Evolutionary conservation across 2,888 invertebrate species (phyloP).

Genomic region (Drosophila demipolita): DNA sequence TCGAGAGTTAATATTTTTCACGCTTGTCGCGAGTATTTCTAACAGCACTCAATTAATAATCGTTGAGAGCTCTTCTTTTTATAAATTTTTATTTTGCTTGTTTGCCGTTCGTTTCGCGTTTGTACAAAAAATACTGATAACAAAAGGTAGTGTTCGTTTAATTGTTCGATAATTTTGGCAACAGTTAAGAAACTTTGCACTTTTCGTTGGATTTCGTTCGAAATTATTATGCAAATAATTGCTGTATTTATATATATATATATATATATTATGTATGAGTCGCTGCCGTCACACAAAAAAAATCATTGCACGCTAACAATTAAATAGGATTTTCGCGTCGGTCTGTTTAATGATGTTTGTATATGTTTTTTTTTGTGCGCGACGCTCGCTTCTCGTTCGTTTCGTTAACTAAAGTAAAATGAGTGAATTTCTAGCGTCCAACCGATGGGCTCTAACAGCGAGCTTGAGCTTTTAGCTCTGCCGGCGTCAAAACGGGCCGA

Average conservation of each 20-base stretch:
- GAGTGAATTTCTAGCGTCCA: slow-evolving; percentile 57
- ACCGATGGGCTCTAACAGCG: slow-evolving; percentile 7
- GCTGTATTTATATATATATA: slow-evolving; percentile 2
- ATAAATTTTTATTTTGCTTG: slow-evolving; percentile 1
- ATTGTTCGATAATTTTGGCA: slow-evolving; percentile 68
- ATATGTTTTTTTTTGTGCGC: slow-evolving; percentile 51
- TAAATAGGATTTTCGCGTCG: slow-evolving; percentile 37
- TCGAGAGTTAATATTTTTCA: slow-evolving; percentile 51
- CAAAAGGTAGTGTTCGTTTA: slow-evolving; percentile 68
- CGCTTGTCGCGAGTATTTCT: slow-evolving; percentile 35
- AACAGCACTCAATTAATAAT: slow-evolving; percentile 33
- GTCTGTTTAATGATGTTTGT: slow-evolving; percentile 37
- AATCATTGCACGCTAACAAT: slow-evolving; percentile 38
- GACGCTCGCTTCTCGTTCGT: slow-evolving; percentile 82
- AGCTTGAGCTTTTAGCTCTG: slow-evolving; percentile 39
- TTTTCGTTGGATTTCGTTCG: slow-evolving; percentile 65
- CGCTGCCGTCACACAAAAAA: slow-evolving; percentile 47
- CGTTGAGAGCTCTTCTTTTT: slow-evolving; percentile 30
- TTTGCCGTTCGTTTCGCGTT: slow-evolving; percentile 33
- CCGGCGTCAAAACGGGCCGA: slow-evolving; percentile 22
- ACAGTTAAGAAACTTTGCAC: slow-evolving; percentile 43
- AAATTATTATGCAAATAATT: slow-evolving; percentile 28
- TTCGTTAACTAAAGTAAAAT: slow-evolving; percentile 82
- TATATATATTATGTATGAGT: slow-evolving; percentile 16
- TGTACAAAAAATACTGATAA: slow-evolving; percentile 68